These are phyloP conservation scores for Tetrax tetrax DNA, from an alignment of 2,113 vertebrate species.

Conservation along the genomic window DNA sequence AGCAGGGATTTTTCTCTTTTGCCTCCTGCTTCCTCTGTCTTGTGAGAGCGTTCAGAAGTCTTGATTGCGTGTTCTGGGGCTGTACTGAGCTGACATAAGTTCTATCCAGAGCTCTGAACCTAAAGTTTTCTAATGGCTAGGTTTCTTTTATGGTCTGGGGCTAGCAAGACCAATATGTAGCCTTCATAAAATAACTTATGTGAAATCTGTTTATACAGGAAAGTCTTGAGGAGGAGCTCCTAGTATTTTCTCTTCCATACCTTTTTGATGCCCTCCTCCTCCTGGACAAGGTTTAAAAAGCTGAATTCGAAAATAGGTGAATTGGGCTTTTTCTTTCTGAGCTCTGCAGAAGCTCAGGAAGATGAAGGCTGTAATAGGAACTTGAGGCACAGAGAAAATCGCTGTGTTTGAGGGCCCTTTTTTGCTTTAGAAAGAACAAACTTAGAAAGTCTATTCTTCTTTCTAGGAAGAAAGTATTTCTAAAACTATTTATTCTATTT, in stretches of 20 bases:
- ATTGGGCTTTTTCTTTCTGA: not conserved
- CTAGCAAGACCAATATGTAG: not conserved
- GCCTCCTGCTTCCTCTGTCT: not conserved
- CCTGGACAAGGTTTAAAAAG: not conserved
- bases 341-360: not conserved
- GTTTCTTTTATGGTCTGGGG: not conserved
- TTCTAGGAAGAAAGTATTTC: not conserved
- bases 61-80: rapidly evolving
- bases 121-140: not conserved
- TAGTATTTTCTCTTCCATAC: not conserved
- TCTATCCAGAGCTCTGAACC: not conserved
- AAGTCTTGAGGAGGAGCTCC: not conserved
- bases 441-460: not conserved
- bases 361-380: not conserved
- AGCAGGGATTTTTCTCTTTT: rapidly evolving
- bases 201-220: not conserved
- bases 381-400: not conserved
- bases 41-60: not conserved
- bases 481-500: not conserved
- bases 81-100: not conserved
- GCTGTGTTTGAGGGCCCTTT: not conserved
- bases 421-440: not conserved
- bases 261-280: not conserved
- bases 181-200: not conserved
- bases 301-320: not conserved